Evolutionary conservation across 2,797 vertebrate genomes (phyloP), one percentile per base, ranked within the genome.

Genomic region (Parambassis ranga): DNA sequence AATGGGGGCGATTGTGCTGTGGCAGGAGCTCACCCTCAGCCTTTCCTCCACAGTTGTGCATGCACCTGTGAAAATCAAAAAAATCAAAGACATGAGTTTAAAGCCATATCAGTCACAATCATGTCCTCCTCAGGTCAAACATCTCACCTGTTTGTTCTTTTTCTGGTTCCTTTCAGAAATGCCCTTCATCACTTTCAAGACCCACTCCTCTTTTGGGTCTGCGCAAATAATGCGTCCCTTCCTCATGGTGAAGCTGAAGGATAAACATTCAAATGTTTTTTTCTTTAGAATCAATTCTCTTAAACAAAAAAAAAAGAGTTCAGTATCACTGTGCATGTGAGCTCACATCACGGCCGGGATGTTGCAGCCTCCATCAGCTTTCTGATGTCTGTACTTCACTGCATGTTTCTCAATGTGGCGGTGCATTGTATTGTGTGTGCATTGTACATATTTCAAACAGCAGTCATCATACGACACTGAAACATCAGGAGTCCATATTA

Each of bases 381-480:
- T 51, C 59, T 94, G 93, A 18, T 0, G 0, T 33, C 65, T 87
- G 88, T 91, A 94, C 0, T 0, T 3, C 1, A 48, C 26, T 15
- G 80, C 81, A 3, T 42, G 51, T 22, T 1, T 88, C 13, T 10
- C 50, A 4, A 2, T 6, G 0, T 0, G 0, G 0, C 0, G 0
- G 7, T 0, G 23, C 1, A 89, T 1, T 11, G 1, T 3, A n/a
- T n/a, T n/a, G n/a, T n/a, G n/a, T n/a, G n/a, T n/a, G n/a, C n/a
- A n/a, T 2, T 0, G 72, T 10, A 77, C 69, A 22, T 91, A 89
- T 10, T 4, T 77, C 23, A 93, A 75, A 59, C 93, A 94, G 83
- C 93, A 94, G 86, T 94, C 91, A 0, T 93, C 91, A 26, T 82
- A 93, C 11, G 80, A 59, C 8, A 81, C 93, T 94, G 46, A 70